Evolutionary conservation across 2,888 invertebrate genomes (phyloP), one percentile per base, ranked within the genome.

Genomic region (Dexiosoma caninum): DNA sequence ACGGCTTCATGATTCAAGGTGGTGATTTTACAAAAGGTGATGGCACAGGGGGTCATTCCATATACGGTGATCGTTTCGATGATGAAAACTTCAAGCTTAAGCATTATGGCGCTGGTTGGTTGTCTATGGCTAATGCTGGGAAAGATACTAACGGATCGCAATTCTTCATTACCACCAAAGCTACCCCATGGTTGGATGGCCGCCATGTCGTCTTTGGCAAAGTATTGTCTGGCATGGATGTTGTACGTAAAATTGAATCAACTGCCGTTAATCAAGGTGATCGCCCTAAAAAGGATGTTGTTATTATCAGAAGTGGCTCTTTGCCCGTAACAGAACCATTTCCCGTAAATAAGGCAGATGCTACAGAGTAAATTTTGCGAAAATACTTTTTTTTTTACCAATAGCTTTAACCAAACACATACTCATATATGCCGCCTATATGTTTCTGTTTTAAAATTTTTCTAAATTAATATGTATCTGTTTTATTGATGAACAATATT

Each of bases 171-270:
- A 99, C 98, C 30, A 95, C 95, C 2, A 94, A 94, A 84, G 93
- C 94, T 87, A 97, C 97, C 0, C 91, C 94, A 12, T 97, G 97
- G 97, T 92, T 99, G 57, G 97, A 99, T 91, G 97, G 97, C 67
- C 93, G 96, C 89, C 99, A 99, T 89, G 98, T 99, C 84, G 98
- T 99, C n/a, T 99, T 99, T 89, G 99, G 98, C 84, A 98, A 98
- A 92, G 90, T 99, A 77, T 71, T 87, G 5, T 85, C 88, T 95
- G 92, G 91, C 78, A 92, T 96, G 96, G 92, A 94, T 90, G 91
- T 97, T 75, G 94, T 98, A 3, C 93, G 95, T 75, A 94, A 95
- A 90, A 95, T 99, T 86, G 98, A 98, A 89, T 91, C 89, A 35
- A 90, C 91, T 1, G 90, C 91, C 69, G 97, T 97, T 12, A 95